A percentile compares a stretch with the other conserved stretches of the same genome.
phyloP scores from a whole-genome alignment of 2,797 vertebrate species.

The Rhincodon typus region DNA sequence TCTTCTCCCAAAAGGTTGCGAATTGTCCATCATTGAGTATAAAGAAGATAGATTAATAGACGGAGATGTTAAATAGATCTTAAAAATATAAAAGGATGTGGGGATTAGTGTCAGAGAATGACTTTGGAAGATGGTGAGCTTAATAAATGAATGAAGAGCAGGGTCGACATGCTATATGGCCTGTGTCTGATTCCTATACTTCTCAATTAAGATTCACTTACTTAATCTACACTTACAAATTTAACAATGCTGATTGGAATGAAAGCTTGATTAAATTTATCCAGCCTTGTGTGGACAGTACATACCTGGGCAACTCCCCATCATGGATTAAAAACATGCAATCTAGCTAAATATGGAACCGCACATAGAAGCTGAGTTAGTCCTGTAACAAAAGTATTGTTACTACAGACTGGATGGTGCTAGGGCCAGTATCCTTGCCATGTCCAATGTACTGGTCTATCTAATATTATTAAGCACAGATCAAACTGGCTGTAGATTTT shows the following conservation, averaged over 20 bases:
- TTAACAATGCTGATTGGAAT: background rate
- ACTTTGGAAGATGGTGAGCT: too few relatives aligned
- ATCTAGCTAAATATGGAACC: background rate
- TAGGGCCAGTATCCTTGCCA: background rate
- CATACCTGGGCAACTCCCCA: background rate
- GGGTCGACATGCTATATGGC: too few relatives aligned
- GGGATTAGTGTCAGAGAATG: too few relatives aligned
- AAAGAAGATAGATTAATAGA: too few relatives aligned
- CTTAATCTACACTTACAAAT: background rate
- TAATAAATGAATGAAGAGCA: too few relatives aligned
- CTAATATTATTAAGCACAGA: background rate
- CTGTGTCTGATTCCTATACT: too few relatives aligned
- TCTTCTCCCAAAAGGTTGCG: too few relatives aligned
- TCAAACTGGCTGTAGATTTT: background rate
- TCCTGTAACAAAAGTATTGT: background rate
- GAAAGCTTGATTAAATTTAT: background rate
- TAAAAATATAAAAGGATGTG: too few relatives aligned
- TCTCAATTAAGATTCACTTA: background rate
- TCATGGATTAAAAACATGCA: background rate
- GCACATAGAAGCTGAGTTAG: background rate
- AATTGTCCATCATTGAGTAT: too few relatives aligned
- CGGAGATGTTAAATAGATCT: too few relatives aligned
- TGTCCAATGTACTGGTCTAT: background rate
- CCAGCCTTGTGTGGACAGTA: background rate
- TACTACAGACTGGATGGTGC: background rate